Evolutionary conservation across 2,113 vertebrate genomes (phyloP), one percentile per base, ranked within the genome.

Genomic region (Amblyornis subalaris): DNA sequence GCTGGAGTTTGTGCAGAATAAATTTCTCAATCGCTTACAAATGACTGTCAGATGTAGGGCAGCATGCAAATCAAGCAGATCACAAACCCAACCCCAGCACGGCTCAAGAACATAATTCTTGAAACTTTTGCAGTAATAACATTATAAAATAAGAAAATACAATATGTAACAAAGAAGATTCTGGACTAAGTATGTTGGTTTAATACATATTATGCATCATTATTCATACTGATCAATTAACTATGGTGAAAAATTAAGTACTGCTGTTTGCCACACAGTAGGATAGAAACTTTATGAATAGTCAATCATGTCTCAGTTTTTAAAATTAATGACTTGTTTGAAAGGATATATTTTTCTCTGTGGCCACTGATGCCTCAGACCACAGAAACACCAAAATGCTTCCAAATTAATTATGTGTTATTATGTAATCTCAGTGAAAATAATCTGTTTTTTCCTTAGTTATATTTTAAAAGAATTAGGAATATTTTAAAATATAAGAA

Each of bases 11-110:
- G 42, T 83, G 79, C 83, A 77, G 64, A 86, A 92, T 88, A 92
- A 90, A 86, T 86, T 93, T 83, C 76, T 95, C 83, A 92, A 13
- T 94, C 10, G 0, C 76, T 88, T 62, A 50, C 18, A 40, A 88
- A 80, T 94, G 93, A 95, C 91, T 92, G 94, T 83, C 94, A 95
- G 93, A 94, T 95, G 33, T 94, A 93, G 91, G 67, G 70, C 86
- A 89, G 72, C 47, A 70, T 70, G 83, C 42, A 92, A 86, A 94
- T 80, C 2, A 2, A 92, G 64, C 58, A 62, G 47, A 90, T 73
- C 55, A 61, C 38, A 70, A 85, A 76, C 2, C 2, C 79, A 83
- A 70, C 20, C 13, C 22, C 54, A 45, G 42, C 50, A 79, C 3
- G 73, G 50, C 67, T 83, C 40, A 53, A 38, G 60, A 92, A 45